Base-by-base conservation (phyloP, 2,113 vertebrate species). In the Calyptommatus sinebrachiatus region DNA sequence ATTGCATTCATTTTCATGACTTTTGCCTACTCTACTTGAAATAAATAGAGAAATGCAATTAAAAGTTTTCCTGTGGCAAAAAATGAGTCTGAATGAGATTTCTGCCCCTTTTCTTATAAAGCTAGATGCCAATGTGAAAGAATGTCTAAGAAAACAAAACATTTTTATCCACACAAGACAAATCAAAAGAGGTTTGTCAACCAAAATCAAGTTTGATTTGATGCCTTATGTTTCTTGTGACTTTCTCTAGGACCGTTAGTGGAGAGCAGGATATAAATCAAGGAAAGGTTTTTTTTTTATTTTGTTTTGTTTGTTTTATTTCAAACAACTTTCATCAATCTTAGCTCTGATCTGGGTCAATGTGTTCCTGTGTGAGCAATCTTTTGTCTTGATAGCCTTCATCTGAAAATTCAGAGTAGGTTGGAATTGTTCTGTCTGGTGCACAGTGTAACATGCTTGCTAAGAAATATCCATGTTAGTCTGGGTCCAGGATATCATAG, bases 21-120 rank as follows among this genome's bases (percentile, higher is more conserved):
- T 73, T 46, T 80, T 83, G 84, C 26, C 87, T 87, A 76, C 74
- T 35, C 24, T 84, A 77, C 84, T 88, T 83, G 65, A 10, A 16
- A 82, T 50, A 71, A 87, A 84, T 9, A 16, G 77, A 0, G 21
- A 72, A 75, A 66, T 8, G 14, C 11, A 57, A 62, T 35, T 75
- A 82, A 80, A 26, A 63, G 1, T 88, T 81, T 71, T 74, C 35
- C 63, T 78, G 45, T 81, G 83, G 62, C 45, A 86, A 53, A 41
- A n/a, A 78, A 74, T 8, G 35, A 57, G 50, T 62, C n/a, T 82
- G 6, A 48, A 4, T 69, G 63, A 77, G 63, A 41, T 61, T 84
- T 62, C 31, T 16, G 45, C 69, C 20, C 45, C 50, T 29, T 76
- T 83, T 81, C 50, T 78, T 85, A 6, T 24, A 31, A 65, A 35